Evolutionary conservation across 2,888 invertebrate genomes (phyloP).

Genomic region (Leptura quadrifasciata): DNA sequence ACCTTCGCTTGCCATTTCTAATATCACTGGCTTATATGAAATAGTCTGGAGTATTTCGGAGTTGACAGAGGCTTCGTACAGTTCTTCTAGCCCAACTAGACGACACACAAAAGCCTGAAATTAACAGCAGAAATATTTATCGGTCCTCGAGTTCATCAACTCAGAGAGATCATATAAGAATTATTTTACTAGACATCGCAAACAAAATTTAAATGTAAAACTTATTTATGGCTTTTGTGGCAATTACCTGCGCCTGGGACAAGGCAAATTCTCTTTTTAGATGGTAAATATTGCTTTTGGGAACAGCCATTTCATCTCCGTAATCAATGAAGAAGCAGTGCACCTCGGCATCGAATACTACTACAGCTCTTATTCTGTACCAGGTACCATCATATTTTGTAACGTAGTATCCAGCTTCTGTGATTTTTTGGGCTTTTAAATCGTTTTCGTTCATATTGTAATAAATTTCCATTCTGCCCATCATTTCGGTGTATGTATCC

Average conservation of each 20-base stretch:
- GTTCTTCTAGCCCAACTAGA: constrained; percentile 83
- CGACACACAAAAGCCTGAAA: constrained; percentile 81
- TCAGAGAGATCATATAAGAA: no score
- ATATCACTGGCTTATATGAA: constrained; percentile 74
- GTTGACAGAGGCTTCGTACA: constrained; percentile 69
- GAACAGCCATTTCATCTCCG: constrained; percentile 81
- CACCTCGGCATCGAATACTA: constrained; percentile 60
- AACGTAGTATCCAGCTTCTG: constrained; percentile 72
- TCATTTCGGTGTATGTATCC: constrained; percentile 71
- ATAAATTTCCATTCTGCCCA: constrained; percentile 69
- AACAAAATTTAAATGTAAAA: background rate
- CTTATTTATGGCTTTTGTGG: background rate
- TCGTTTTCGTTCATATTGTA: constrained; percentile 65
- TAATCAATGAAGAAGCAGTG: constrained; percentile 84
- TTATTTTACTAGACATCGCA: constrained; percentile 5
- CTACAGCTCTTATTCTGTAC: constrained; percentile 73
- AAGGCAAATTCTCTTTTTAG: constrained; percentile 80
- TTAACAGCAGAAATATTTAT: constrained; percentile 5
- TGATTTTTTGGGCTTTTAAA: constrained; percentile 58
- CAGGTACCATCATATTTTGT: constrained; percentile 73
- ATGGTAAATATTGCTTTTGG: constrained; percentile 76
- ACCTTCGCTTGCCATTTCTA: constrained; percentile 72
- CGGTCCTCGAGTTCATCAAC: no score
- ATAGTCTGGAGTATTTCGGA: constrained; percentile 73
- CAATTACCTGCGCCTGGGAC: constrained; percentile 81